Percentiles rank a stretch among this genome's conserved stretches.
Evolutionary conservation across 1,140 invertebrate species (phyloP).

Genomic region (Sarcophaga peregrina): DNA sequence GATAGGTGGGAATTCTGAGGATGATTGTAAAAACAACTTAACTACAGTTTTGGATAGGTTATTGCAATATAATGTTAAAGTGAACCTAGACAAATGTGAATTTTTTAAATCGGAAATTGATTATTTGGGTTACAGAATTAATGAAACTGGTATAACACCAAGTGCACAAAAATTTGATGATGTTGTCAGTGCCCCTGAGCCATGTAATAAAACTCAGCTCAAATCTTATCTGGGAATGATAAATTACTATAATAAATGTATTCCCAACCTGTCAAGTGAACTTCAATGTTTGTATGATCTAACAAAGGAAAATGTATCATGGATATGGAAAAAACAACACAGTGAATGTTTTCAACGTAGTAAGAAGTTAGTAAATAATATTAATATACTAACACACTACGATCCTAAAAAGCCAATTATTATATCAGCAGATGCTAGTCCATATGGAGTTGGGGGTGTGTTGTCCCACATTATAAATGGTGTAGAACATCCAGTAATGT

Average conservation of each 20-base stretch:
- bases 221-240: background rate
- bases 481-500: too few relatives aligned
- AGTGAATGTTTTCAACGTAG: too few relatives aligned
- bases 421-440: constrained; percentile 31
- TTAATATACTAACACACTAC: constrained; percentile 22
- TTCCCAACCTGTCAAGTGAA: constrained; percentile 9
- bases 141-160: background rate
- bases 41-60: background rate
- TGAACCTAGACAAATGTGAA: constrained; percentile 44
- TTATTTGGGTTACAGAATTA: background rate
- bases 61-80: constrained; percentile 9
- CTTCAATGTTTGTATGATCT: background rate
- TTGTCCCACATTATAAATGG: too few relatives aligned
- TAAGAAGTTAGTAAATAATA: too few relatives aligned
- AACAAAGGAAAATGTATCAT: background rate
- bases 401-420: constrained; percentile 46
- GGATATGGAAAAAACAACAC: too few relatives aligned
- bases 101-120: constrained; percentile 16
- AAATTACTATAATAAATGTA: background rate
- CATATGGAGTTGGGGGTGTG: too few relatives aligned
- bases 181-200: background rate
- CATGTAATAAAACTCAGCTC: background rate
- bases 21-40: constrained; percentile 47
- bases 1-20: constrained; percentile 49
- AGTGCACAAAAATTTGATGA: background rate